Conservation (phyloP, 2,113 vertebrate genomes). For the Tachysurus vachellii region DNA sequence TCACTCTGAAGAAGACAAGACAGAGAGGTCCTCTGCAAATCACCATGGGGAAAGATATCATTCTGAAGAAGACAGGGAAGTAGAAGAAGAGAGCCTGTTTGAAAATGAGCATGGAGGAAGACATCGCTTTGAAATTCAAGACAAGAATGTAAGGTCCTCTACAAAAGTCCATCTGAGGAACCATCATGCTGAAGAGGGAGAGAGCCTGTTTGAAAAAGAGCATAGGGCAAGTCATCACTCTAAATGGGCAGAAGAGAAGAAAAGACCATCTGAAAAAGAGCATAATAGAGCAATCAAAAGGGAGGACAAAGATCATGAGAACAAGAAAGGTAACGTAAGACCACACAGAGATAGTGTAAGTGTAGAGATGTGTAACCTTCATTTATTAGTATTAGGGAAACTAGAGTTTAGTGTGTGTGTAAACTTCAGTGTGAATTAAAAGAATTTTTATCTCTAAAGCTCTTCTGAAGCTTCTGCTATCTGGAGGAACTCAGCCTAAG, state of each 20-base stretch:
- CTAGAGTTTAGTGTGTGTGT: neutral
- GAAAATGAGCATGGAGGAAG: neutral
- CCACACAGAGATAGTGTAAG: neutral
- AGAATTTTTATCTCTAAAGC: constrained; percentile 70
- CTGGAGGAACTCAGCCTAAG: constrained; percentile 79
- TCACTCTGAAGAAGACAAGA: neutral
- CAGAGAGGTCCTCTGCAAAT: neutral
- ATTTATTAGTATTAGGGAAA: neutral
- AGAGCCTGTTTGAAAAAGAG: neutral
- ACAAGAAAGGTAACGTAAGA: constrained; percentile 46
- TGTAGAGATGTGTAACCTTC: neutral
- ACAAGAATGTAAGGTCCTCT: constrained; percentile 22
- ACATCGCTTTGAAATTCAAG: neutral
- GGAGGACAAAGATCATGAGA: constrained; percentile 37
- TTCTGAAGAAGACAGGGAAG: neutral
- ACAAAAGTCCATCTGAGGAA: neutral
- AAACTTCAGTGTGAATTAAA: neutral
- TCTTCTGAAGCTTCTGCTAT: constrained; percentile 78
- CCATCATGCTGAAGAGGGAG: neutral
- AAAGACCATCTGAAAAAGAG: neutral
- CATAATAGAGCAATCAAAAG: constrained; percentile 35
- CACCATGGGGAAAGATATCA: neutral
- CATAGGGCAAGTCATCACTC: neutral
- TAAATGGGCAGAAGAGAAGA: neutral
- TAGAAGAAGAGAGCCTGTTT: neutral